phyloP scores from a whole-genome alignment of 30 jellyfish, hydroid and myxozoan species.

The Mastigias papua region DNA sequence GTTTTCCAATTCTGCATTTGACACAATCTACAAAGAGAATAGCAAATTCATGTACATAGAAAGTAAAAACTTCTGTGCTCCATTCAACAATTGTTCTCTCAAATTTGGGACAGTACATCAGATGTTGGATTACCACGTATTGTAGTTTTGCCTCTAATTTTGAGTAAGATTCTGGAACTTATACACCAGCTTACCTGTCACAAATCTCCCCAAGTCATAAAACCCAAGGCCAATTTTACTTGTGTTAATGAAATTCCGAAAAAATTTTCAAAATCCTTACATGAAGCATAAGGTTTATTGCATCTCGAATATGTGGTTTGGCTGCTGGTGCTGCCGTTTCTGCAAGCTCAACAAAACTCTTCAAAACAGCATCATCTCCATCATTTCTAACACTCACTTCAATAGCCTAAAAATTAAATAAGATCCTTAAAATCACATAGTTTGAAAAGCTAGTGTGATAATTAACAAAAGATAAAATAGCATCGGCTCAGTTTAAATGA shows the following conservation, averaged over 20 bases:
- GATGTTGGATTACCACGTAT: too few species aligned
- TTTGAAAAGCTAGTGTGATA: neutral
- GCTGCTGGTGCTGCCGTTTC: slow-evolving; percentile 85
- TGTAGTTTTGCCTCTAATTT: too few species aligned
- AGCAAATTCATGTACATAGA: neutral
- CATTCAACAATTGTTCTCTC: too few species aligned
- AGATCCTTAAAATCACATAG: neutral
- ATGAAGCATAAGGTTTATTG: slow-evolving; percentile 84
- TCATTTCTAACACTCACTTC: slow-evolving; percentile 84
- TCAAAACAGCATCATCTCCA: slow-evolving; percentile 86
- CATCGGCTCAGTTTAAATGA: neutral
- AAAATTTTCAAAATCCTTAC: slow-evolving; percentile 54
- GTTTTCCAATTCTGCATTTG: slow-evolving; percentile 81
- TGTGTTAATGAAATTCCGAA: too few species aligned
- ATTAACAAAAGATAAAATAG: neutral
- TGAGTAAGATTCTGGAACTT: too few species aligned
- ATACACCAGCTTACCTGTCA: too few species aligned
- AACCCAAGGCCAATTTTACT: too few species aligned
- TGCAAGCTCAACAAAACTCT: slow-evolving; percentile 93
- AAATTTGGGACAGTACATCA: too few species aligned
- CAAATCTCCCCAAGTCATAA: too few species aligned
- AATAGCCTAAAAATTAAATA: slow-evolving; percentile 66
- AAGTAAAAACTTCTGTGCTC: too few species aligned
- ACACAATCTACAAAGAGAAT: slow-evolving; percentile 59
- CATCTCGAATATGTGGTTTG: slow-evolving; percentile 67